Evolutionary conservation across 2,888 invertebrate genomes (phyloP).

Genomic region (Caenorhabditis auriculariae): DNA sequence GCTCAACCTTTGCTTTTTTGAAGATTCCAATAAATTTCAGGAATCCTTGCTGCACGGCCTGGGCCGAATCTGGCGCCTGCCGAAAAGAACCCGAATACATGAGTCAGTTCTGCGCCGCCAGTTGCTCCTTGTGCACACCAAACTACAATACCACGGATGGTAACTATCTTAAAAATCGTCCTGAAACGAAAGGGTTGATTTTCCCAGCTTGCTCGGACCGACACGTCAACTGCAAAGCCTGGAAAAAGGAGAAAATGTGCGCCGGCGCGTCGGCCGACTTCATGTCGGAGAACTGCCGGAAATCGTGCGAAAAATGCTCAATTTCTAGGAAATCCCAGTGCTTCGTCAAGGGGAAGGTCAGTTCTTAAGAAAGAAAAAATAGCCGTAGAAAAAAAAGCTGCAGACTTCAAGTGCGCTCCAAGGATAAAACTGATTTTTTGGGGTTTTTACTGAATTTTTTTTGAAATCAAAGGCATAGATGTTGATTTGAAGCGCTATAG

Average conservation of each 20-base stretch:
- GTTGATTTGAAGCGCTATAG: too few relatives aligned
- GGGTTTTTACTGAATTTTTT: too few relatives aligned
- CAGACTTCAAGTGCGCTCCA: too few relatives aligned
- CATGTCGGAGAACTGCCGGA: slow-evolving; percentile 60
- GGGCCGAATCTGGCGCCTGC: slow-evolving; percentile 55
- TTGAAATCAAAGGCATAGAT: too few relatives aligned
- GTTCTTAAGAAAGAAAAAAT: too few relatives aligned
- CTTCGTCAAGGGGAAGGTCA: slow-evolving; percentile 36
- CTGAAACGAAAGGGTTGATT: not conserved
- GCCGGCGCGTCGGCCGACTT: slow-evolving; percentile 42
- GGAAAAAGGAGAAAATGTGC: slow-evolving; percentile 43
- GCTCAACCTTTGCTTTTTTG: too few relatives aligned
- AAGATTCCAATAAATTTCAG: slow-evolving; percentile 3
- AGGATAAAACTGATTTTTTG: too few relatives aligned
- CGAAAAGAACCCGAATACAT: slow-evolving; percentile 52
- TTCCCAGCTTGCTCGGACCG: slow-evolving; percentile 54
- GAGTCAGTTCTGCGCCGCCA: slow-evolving; percentile 55
- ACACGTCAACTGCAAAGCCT: slow-evolving; percentile 51
- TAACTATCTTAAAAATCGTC: slow-evolving; percentile 7
- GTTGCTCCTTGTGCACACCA: slow-evolving; percentile 52
- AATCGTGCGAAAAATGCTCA: slow-evolving; percentile 50
- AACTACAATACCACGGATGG: slow-evolving; percentile 51
- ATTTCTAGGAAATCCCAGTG: slow-evolving; percentile 30
- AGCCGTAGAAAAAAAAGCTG: too few relatives aligned
- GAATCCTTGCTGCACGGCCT: slow-evolving; percentile 57